Base-by-base conservation (phyloP, 1,140 invertebrate species). In the Helicorthomorpha holstii region DNA sequence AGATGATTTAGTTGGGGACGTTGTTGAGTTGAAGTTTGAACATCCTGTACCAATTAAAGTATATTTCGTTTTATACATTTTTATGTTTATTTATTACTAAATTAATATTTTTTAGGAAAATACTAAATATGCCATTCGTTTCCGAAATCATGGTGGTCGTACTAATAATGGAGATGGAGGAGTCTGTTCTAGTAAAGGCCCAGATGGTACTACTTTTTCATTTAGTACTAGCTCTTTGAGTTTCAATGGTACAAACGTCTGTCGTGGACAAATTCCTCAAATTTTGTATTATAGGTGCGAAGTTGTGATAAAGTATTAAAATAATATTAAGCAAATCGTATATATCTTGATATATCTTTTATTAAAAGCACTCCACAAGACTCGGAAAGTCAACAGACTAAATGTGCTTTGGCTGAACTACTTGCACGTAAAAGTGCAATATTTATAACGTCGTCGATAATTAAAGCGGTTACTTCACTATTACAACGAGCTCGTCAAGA, bases 141-240 rank as follows among this genome's bases (percentile, higher is more conserved):
- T 96, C 27, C 77, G 86, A 59, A 94, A 93, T 64, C 82, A 87
- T 61, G 91, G 92, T n/a, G 83, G 85, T 2, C 75, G 86, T 50
- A 95, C 91, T 1, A 83, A 83, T 51, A 95, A 91, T 64, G 92
- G 92, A 2, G 91, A 96, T 68, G 83, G 85, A 22, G 92, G 92
- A 0, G 66, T 92, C 45, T 78, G 78, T 27, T 77, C 79, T 1
- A 80, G 96, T 0, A 85, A 86, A 62, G 91, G 91, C 38, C 85
- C 89, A 0, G 92, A 96, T 71, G 89, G 89, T 43, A 88, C 86
- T 2, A 82, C 77, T 1, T 95, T 96, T 66, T 81, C 81, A n/a
- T 97, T 93, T 64, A 81, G 80, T 25, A 83, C 87, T 12, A 93
- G 90, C 68, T 83, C 88, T 12, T 73, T 96, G 22, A 94, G 90